Conservation (phyloP, 2,113 vertebrate species). For the Hypanus sabinus region DNA sequence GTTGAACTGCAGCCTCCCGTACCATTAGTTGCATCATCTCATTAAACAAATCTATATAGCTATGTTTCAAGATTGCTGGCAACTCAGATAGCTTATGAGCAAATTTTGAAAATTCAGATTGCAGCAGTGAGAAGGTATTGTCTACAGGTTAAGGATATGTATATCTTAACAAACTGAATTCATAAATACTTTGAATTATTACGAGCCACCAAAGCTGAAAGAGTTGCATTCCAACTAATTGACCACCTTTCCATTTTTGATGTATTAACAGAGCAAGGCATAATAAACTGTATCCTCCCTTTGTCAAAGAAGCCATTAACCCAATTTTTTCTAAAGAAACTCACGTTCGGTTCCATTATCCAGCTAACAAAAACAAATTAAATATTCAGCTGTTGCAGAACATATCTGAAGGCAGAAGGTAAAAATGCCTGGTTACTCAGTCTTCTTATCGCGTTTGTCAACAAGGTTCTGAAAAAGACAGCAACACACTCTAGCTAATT, state of each 20-base stretch:
- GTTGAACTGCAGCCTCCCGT: background rate
- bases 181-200: background rate
- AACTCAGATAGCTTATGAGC: background rate
- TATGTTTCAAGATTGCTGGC: background rate
- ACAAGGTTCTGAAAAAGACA: background rate
- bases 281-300: background rate
- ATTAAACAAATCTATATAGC: background rate
- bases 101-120: slow-evolving; percentile 4
- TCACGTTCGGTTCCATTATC: background rate
- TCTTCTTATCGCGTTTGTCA: slow-evolving; percentile 28
- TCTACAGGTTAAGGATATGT: background rate
- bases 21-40: background rate
- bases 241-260: background rate
- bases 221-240: background rate
- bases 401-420: background rate
- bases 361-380: background rate
- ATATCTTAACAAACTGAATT: no score
- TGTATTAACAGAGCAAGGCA: background rate
- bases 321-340: background rate
- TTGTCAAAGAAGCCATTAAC: background rate
- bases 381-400: slow-evolving; percentile 3
- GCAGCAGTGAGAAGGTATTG: background rate
- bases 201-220: background rate
- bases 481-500: background rate
- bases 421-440: background rate